phyloP scores from a whole-genome alignment of 2,888 invertebrate species.

The Torymus aiolomorphi region DNA sequence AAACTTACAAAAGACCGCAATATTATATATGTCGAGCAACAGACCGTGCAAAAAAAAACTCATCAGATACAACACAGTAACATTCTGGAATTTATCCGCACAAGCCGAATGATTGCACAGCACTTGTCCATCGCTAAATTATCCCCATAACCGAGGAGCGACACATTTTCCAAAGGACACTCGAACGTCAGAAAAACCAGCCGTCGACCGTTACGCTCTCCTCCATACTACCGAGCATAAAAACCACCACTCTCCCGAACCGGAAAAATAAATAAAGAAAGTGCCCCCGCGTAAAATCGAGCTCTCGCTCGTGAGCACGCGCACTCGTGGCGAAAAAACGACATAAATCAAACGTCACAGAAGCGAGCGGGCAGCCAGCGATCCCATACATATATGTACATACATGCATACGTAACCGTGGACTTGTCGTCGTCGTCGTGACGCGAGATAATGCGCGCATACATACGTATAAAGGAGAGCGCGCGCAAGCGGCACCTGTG shows the following conservation, averaged over 20 bases:
- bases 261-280: constrained; percentile 18
- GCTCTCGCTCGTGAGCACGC: neutral
- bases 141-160: no score
- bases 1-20: no score
- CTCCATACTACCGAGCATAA: neutral
- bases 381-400: constrained; percentile 35
- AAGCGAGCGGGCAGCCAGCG: neutral
- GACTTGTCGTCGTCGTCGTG: neutral
- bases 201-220: no score
- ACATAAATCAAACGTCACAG: constrained; percentile 39
- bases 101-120: neutral
- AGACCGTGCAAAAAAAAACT: no score
- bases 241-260: neutral
- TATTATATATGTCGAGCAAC: no score
- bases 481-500: constrained; percentile 23
- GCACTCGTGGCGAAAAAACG: constrained; percentile 4
- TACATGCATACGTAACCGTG: constrained; percentile 30
- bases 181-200: no score
- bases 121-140: neutral
- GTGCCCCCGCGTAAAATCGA: neutral
- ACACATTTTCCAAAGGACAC: no score
- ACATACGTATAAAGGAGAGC: constrained; percentile 26
- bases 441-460: constrained; percentile 35
- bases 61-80: no score
- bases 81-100: no score